phyloP scores from a whole-genome alignment of 1,140 invertebrate genomes.

The Zophobas atratus region DNA sequence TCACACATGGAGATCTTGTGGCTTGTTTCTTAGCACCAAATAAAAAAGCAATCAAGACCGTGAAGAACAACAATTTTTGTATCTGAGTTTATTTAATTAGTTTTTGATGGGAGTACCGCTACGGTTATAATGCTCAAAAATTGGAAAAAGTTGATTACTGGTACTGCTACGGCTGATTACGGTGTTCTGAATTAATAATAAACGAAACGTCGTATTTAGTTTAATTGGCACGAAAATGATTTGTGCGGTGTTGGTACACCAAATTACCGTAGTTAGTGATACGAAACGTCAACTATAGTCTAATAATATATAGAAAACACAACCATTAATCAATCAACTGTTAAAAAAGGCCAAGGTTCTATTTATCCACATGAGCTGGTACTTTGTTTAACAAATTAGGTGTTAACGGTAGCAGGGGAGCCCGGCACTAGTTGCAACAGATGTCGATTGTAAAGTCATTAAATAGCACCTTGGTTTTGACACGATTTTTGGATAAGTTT shows the following conservation, averaged over 20 bases:
- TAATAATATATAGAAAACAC: neutral
- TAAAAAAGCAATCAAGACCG: slow-evolving; percentile 8
- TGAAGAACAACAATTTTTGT: slow-evolving; percentile 15
- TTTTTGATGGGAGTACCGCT: slow-evolving; percentile 25
- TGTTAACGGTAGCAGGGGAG: no score
- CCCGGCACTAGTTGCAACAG: neutral
- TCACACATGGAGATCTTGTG: no score
- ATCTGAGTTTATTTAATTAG: slow-evolving; percentile 26
- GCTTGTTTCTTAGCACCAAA: neutral
- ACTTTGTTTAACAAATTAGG: neutral
- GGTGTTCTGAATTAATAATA: neutral
- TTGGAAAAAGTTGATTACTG: slow-evolving; percentile 36
- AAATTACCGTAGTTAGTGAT: no score
- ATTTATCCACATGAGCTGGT: neutral
- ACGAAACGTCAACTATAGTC: no score
- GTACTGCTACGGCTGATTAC: slow-evolving; percentile 17
- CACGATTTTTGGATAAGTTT: no score
- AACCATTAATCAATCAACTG: neutral
- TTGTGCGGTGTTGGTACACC: neutral
- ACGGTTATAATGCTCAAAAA: slow-evolving; percentile 6
- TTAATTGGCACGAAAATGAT: slow-evolving; percentile 25
- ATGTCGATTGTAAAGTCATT: no score
- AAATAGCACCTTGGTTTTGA: no score
- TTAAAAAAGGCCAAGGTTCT: neutral
- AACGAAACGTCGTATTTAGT: slow-evolving; percentile 12